These are phyloP conservation scores for rabbit (Oryctolagus cuniculus) DNA, from an alignment of 2,113 vertebrate genomes.

Conservation along the genomic window mOryCun1.1 NC_091440.1:113007501-113008000, in stretches of 20 bases:
- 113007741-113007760: constrained; percentile 30
- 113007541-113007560: neutral
- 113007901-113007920: neutral
- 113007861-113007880: neutral
- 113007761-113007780: neutral
- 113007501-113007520: neutral
- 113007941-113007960: neutral
- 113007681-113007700: neutral
- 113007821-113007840: neutral
- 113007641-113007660: constrained; percentile 24
- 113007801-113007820: neutral
- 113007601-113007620: neutral
- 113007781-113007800: neutral
- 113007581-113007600: neutral
- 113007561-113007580: neutral
- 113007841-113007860: neutral
- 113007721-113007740: constrained; percentile 32
- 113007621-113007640: neutral
- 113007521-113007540: neutral
- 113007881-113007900: neutral
- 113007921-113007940: neutral
- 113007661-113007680: constrained; percentile 5
- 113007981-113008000: neutral
- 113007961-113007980: neutral
- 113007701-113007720: neutral